phyloP scores from a whole-genome alignment of 2,797 vertebrate species.

The Carapus acus region DNA sequence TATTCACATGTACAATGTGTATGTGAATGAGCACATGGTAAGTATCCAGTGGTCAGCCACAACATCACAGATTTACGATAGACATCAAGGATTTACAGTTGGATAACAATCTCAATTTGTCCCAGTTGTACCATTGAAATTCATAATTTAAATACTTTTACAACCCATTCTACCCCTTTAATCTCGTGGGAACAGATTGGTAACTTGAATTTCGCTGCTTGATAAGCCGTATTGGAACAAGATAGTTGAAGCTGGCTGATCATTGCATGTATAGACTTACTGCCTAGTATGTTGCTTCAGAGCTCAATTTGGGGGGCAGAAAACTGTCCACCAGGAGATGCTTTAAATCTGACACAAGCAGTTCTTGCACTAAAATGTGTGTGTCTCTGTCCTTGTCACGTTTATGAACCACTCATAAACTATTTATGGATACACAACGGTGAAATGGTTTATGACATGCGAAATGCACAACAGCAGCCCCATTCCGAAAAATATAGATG shows the following conservation, averaged over 20 bases:
- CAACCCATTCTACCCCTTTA: no score
- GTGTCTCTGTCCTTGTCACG: constrained; percentile 45
- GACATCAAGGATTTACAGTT: no score
- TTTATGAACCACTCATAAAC: constrained; percentile 61
- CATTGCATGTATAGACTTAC: neutral
- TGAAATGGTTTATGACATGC: constrained; percentile 69
- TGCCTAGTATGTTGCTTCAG: neutral
- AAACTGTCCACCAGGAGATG: constrained; percentile 52
- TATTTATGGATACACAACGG: constrained; percentile 35
- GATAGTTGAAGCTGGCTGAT: neutral
- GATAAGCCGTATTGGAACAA: no score
- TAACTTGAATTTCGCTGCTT: no score
- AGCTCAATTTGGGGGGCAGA: constrained; percentile 32
- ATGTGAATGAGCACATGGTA: no score
- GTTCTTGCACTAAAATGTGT: constrained; percentile 15
- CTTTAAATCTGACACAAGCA: constrained; percentile 27
- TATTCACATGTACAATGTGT: no score
- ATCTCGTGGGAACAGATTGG: no score
- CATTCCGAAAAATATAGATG: constrained; percentile 59
- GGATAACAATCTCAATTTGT: no score
- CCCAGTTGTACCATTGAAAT: no score
- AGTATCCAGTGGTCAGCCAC: no score
- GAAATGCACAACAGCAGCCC: constrained; percentile 74
- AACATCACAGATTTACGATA: no score
- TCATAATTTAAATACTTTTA: no score